Evolutionary conservation across 2,888 invertebrate species (phyloP), one percentile per base, ranked within the genome.

Genomic region (Teinopalpus imperialis): DNA sequence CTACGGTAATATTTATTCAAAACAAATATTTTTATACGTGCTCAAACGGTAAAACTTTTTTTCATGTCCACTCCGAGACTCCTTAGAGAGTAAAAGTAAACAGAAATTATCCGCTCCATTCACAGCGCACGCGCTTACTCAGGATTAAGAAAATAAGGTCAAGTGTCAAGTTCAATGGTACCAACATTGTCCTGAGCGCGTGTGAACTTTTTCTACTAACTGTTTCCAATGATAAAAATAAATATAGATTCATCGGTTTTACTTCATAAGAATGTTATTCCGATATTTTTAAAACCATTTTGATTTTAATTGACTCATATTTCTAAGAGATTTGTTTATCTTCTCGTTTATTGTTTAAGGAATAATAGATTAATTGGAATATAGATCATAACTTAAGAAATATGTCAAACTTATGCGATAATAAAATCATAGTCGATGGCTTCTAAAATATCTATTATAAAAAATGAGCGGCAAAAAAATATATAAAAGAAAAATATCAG

Each of bases 61-160:
- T 52, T 65, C 57, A 51, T 52, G 61, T 57, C 65, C 63, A 66
- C 73, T 74, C 4, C 59, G 66, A 76, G 56, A 49, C 62, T 81
- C 83, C 82, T 85, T 77, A 54, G 62, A 75, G 73, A 74, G 74
- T 68, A 69, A 78, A 77, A 73, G 77, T 85, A 81, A 87, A 87
- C 72, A 87, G 58, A 76, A 85, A 86, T 86, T 79, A 85, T 72
- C 71, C 68, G 75, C 64, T 52, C 79, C 76, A 86, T 87, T 87
- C 80, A 85, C 42, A 13, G 62, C 52, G 73, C 78, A 76, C 81
- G 77, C 67, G 79, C 76, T 70, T 67, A 61, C 55, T 55, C 63
- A 57, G 64, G 65, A 62, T 57, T 53, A 53, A 42, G 42, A 48
- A 54, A 66, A 62, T 56, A 55, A 49, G 61, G 62, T 62, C 62